phyloP scores from a whole-genome alignment of 2,113 vertebrate genomes.

The Catharus minimus region DNA sequence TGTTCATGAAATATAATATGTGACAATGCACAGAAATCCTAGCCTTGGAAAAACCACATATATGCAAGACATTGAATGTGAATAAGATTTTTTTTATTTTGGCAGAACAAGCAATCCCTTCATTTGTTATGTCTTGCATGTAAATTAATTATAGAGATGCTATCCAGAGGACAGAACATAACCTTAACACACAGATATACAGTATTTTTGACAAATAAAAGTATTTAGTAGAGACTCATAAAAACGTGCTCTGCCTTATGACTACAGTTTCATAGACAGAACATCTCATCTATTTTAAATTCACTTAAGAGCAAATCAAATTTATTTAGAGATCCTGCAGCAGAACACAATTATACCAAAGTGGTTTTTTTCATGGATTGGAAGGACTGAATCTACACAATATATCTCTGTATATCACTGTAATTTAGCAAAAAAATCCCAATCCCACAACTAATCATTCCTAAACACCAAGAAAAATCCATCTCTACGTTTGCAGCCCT shows the following conservation, averaged over 20 bases:
- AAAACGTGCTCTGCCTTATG: not conserved
- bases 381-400: not conserved
- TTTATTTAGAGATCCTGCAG: not conserved
- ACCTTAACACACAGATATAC: not conserved
- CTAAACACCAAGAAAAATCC: not conserved
- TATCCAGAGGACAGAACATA: constrained; percentile 28
- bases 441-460: not conserved
- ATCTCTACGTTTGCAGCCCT: not conserved
- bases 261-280: not conserved
- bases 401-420: fast-evolving
- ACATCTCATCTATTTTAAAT: constrained; percentile 5
- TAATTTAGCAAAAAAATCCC: not conserved
- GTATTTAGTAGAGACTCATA: not conserved
- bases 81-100: not conserved
- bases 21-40: not conserved
- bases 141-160: constrained; percentile 22
- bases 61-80: not conserved
- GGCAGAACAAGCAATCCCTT: constrained; percentile 3
- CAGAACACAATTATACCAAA: not conserved
- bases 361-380: not conserved
- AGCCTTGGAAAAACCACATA: not conserved
- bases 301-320: constrained; percentile 17
- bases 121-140: constrained; percentile 24
- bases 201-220: constrained; percentile 9
- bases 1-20: constrained; percentile 13